phyloP scores from a whole-genome alignment of 1,140 invertebrate genomes.

The Nixonia krombeini region DNA sequence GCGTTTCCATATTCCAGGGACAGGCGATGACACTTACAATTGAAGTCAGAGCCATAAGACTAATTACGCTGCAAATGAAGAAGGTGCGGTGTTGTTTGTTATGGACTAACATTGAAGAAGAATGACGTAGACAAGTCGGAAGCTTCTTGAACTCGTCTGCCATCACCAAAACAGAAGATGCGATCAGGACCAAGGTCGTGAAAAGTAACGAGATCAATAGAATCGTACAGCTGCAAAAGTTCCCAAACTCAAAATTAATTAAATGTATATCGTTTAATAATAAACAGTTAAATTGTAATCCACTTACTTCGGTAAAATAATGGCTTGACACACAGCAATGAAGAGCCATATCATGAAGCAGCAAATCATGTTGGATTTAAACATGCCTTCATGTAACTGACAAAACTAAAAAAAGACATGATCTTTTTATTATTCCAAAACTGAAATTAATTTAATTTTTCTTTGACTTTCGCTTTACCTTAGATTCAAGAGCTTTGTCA shows the following conservation, averaged over 20 bases:
- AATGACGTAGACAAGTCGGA: constrained; percentile 76
- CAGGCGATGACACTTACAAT: constrained; percentile 62
- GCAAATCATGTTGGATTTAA: constrained; percentile 94
- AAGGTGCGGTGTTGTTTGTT: constrained; percentile 79
- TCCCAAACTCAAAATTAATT: not conserved
- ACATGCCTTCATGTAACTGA: constrained; percentile 92
- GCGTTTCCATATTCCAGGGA: constrained; percentile 28
- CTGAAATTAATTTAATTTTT: too few relatives aligned
- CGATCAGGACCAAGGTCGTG: constrained; percentile 78
- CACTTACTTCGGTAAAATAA: constrained; percentile 83
- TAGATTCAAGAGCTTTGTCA: constrained; percentile 79
- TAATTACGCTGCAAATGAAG: constrained; percentile 85
- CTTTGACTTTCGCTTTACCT: too few relatives aligned
- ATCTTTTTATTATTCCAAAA: too few relatives aligned
- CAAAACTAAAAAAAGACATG: constrained; percentile 82
- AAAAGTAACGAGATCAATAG: constrained; percentile 74
- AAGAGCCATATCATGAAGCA: constrained; percentile 93
- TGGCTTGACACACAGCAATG: constrained; percentile 83
- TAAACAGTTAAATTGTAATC: constrained; percentile 7
- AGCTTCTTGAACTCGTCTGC: constrained; percentile 85
- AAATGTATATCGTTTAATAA: not conserved
- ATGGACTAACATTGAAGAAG: constrained; percentile 81
- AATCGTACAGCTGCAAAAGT: constrained; percentile 69
- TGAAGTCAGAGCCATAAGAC: constrained; percentile 78
- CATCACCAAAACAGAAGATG: constrained; percentile 85